Evolutionary conservation across 2,113 vertebrate genomes (phyloP), one percentile per base, ranked within the genome.

Genomic region (Myrmophylax atrothorax): DNA sequence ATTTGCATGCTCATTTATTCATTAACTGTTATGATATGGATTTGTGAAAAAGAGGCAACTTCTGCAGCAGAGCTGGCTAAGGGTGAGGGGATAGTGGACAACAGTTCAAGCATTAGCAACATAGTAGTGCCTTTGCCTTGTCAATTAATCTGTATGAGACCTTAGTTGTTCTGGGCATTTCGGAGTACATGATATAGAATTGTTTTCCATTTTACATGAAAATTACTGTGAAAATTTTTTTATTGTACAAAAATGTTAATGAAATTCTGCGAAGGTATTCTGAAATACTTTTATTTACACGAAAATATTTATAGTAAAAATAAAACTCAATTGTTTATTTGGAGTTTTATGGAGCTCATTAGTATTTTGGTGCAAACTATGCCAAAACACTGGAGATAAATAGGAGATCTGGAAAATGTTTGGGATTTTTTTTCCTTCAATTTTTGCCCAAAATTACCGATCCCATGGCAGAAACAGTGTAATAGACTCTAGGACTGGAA

Each of bases 371-470:
- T 56, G 20, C 38, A 40, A 89, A 37, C 66, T 1, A 9, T 52
- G 9, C 13, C 70, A 55, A 59, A 89, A 25, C 5, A 50, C 20
- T 35, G 9, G 9, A 92, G 42, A 17, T 35, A 88, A 86, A 37
- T 37, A 16, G 38, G 33, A 70, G 14, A 55, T 60, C 63, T 78
- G 10, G 29, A 67, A 77, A 86, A 53, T 16, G 62, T 4, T 17
- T 53, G 10, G 1, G 1, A 0, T 10, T n/a, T 77, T 26, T 19
- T 1, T 0, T 4, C 15, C 26, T 82, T 84, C 42, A 58, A 6
- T 18, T 35, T 84, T 53, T 70, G 13, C 24, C 28, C 23, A 1
- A 58, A 84, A 80, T 53, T 89, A 50, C 23, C 4, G n/a, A 0
- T 0, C 5, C 7, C 2, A 2, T 33, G 64, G 29, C 26, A 81